Evolutionary conservation across 2,888 invertebrate species (phyloP).

Genomic region (Drosophila limbata): DNA sequence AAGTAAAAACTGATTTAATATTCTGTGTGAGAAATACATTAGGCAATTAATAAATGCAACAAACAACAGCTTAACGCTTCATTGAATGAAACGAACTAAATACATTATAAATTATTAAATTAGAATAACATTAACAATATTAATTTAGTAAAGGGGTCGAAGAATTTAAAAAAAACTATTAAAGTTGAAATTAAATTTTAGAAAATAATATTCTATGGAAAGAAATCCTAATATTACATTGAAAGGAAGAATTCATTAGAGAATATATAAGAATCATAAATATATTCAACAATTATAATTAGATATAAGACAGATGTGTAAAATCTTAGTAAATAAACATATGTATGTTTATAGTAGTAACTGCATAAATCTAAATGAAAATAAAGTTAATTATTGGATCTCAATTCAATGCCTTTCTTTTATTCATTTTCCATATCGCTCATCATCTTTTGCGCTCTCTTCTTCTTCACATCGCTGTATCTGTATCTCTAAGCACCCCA

Average conservation of each 20-base stretch:
- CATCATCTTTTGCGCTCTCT: neutral
- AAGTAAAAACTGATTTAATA: neutral
- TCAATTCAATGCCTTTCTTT: neutral
- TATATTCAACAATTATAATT: neutral
- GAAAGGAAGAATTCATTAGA: neutral
- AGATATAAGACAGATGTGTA: neutral
- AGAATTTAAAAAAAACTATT: too few species aligned
- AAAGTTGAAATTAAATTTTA: too few species aligned
- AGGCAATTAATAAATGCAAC: constrained; percentile 1
- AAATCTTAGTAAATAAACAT: neutral
- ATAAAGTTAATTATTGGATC: neutral
- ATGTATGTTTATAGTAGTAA: too few species aligned
- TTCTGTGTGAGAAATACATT: neutral
- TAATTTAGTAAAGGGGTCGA: too few species aligned
- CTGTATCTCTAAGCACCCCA: constrained; percentile 11
- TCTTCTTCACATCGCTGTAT: neutral
- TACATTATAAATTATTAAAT: too few species aligned
- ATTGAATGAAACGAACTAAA: too few species aligned
- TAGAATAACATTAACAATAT: too few species aligned
- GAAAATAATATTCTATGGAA: too few species aligned
- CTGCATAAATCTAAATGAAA: too few species aligned
- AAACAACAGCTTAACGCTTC: neutral
- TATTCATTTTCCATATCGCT: neutral
- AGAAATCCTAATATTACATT: neutral
- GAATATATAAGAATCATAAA: neutral